Base-by-base conservation (phyloP, 2,888 invertebrate species). In the Catocala sponsa region DNA sequence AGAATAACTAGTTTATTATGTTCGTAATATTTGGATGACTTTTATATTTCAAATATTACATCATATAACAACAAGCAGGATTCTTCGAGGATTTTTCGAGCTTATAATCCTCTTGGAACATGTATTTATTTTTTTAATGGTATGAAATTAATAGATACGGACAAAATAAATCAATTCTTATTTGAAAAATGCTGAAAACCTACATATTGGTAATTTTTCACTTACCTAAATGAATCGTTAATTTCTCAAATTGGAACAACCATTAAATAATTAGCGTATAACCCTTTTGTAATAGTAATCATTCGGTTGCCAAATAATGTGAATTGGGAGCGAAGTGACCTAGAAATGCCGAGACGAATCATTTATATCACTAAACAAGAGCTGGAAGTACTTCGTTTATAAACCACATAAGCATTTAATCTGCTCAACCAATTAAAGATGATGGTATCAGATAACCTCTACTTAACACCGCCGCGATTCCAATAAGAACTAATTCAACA, bases 191-290 rank as follows among this genome's bases (percentile, higher is more conserved):
- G 13, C 46, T 15, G 15, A 0, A 46, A 15, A 25, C 46, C 15
- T 46, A 46, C 15, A 60, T 33, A 53, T 44, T 44, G 33, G 12
- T 51, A 54, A 65, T 53, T 61, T 65, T 63, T 54, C 65, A 62
- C 60, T 74, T 65, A 63, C 61, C 13, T 12, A 51, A 61, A 61
- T 48, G 61, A 66, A 49, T 48, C 35, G 68, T 60, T 74, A 66
- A 66, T 74, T 68, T 60, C 52, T 59, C 49, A 53, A 75, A 71
- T 60, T 63, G 48, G 71, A 32, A 48, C 66, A 33, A 44, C 48
- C 53, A 66, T 63, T 55, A 59, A 63, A 50, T 63, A 62, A 74
- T 73, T 68, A 65, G 55, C 73, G 59, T 56, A 25, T 48, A 57
- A 59, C 68, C 71, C 65, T 73, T 75, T 67, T 55, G 54, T 63